These are phyloP conservation scores for Carlito syrichta DNA, from an alignment of 2,113 vertebrate species.

Conservation along the genomic window DNA sequence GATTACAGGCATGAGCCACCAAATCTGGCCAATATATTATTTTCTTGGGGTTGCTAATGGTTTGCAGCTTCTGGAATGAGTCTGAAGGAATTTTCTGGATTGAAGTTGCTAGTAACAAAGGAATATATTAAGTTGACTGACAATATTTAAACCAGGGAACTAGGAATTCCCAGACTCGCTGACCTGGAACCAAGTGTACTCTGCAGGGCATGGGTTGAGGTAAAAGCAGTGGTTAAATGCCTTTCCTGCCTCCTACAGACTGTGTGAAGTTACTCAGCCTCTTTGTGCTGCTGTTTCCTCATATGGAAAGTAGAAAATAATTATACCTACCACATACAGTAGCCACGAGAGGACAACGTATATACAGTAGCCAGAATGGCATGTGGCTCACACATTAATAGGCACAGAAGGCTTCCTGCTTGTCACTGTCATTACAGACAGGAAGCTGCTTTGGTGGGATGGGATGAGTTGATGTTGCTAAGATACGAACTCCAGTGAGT, in stretches of 20 bases:
- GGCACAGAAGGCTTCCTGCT: accelerated
- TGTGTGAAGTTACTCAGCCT: not conserved
- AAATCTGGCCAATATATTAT: no score
- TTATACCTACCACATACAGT: accelerated
- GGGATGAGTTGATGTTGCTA: not conserved
- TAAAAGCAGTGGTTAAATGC: accelerated
- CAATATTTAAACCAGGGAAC: not conserved
- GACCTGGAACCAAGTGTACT: not conserved
- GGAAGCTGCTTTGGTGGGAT: not conserved
- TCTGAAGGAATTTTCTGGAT: not conserved
- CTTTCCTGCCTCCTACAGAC: not conserved
- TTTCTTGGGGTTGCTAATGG: not conserved
- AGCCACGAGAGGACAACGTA: accelerated
- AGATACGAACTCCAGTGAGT: not conserved
- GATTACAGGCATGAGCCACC: no score
- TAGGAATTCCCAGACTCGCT: not conserved
- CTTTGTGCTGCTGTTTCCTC: not conserved
- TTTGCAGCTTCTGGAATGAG: not conserved
- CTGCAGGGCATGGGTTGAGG: not conserved
- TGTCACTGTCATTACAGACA: not conserved
- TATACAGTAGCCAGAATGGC: no score
- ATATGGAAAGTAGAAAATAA: accelerated
- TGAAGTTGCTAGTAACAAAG: not conserved
- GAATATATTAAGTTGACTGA: not conserved
- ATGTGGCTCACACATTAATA: accelerated